Evolutionary conservation across 2,888 invertebrate genomes (phyloP), one percentile per base, ranked within the genome.

Genomic region (Hoplodrina blanda): DNA sequence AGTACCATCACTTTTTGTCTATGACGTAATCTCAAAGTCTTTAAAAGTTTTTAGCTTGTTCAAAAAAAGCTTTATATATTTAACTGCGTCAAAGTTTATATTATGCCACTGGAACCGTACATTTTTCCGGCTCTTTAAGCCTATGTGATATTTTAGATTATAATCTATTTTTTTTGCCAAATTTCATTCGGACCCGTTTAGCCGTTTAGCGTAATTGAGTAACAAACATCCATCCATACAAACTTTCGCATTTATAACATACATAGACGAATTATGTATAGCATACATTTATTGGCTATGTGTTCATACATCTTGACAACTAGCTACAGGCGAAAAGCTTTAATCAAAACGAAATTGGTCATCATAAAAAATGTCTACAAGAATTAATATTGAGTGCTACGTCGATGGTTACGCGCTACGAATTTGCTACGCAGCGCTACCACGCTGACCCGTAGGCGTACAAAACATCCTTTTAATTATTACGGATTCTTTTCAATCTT

Each of bases 381-480:
- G 0, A 52, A 73, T 46, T 46, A 33, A 5, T 50, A 62, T 37
- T 37, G 25, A 50, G 19, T 62, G 74, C 76, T 76, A 76, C 74
- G 73, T 44, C 17, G n/a, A 25, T 50, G 25, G 25, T 52, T 60
- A 78, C 50, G 54, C 33, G 67, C 76, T 76, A 76, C 76, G 76
- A 73, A 19, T 10, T 4, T 20, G 76, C 76, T 76, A 76, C 79
- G 73, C 53, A 17, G 37, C 7, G n/a, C 33, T 62, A 69, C 49
- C n/a, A 46, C 30, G 30, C n/a, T 49, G 41, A 52, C n/a, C 66
- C 50, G 15, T 37, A 30, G 8, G 11, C 11, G 1, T 11, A 50
- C 19, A 15, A 25, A 17, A 50, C 33, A 2, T 2, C 33, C 13
- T 2, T 46, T 17, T 17, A 17, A 46, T 17, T n/a, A 50, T 19